Percentiles rank a stretch among this genome's conserved stretches.
phyloP scores from a whole-genome alignment of 2,113 vertebrate species.

The Clinocottus analis region DNA sequence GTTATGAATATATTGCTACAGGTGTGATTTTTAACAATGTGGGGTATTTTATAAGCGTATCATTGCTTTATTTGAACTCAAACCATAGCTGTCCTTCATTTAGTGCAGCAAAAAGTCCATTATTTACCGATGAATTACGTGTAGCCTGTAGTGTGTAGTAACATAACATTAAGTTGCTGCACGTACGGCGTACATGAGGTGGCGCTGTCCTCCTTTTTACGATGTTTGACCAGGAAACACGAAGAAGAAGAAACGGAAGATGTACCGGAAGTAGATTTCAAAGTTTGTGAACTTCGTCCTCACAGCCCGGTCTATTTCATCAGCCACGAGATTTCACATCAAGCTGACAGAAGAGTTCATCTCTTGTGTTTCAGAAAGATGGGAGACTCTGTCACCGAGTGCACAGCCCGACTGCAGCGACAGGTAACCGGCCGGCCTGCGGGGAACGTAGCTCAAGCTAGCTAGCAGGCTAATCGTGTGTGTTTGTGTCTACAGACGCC shows the following conservation, averaged over 20 bases:
- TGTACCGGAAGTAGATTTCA: conserved; percentile 26
- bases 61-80: neutral
- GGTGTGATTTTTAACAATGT: neutral
- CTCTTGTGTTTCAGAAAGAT: conserved; percentile 70
- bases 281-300: conserved; percentile 44
- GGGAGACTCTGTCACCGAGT: conserved; percentile 81
- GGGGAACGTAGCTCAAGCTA: neutral
- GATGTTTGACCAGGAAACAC: accelerated
- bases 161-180: too few species aligned
- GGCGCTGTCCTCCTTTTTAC: neutral
- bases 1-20: neutral
- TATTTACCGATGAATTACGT: neutral
- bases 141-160: neutral
- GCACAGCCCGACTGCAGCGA: conserved; percentile 82
- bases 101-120: neutral
- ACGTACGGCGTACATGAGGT: neutral
- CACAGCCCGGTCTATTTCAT: conserved; percentile 54
- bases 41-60: neutral
- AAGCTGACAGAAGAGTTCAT: neutral
- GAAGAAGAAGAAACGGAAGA: neutral
- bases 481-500: neutral
- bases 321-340: conserved; percentile 53
- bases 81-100: neutral
- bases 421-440: conserved; percentile 82
- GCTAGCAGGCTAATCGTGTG: conserved; percentile 5